phyloP scores from a whole-genome alignment of 2,797 vertebrate genomes.

The Clarias laeviceps region DNA sequence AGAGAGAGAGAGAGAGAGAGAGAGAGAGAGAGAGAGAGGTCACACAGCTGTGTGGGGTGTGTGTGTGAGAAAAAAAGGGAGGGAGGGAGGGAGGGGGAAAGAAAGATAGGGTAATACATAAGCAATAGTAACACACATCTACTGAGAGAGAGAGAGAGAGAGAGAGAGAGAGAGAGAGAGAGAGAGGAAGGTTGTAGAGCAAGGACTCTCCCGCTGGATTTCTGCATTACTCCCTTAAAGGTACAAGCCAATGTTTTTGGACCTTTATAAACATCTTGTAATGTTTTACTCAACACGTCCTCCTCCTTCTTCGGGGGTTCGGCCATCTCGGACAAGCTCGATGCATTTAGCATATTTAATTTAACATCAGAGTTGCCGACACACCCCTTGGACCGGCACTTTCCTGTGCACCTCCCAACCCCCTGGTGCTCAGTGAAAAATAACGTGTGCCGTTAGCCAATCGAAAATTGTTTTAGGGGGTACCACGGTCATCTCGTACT shows the following conservation, averaged over 20 bases:
- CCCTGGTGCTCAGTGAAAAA: no score
- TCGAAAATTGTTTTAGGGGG: no score
- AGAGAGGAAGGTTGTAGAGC: conserved; percentile 14
- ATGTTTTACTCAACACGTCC: neutral
- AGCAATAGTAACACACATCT: conserved; percentile 25
- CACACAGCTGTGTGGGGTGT: conserved; percentile 53
- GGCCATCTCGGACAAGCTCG: neutral
- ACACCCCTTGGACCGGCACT: no score
- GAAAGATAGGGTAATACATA: conserved; percentile 25
- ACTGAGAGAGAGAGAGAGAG: neutral
- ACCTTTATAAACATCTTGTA: neutral
- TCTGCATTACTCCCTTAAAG: conserved; percentile 48
- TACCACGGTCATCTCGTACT: no score
- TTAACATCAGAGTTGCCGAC: neutral
- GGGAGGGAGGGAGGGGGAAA: conserved; percentile 5
- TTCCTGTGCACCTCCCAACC: no score
- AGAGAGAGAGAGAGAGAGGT: conserved; percentile 35
- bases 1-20: conserved; percentile 31
- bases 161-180: conserved; percentile 4
- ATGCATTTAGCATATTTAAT: neutral
- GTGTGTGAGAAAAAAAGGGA: neutral
- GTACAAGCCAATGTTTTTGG: conserved; percentile 11
- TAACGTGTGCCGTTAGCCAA: no score
- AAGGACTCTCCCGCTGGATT: conserved; percentile 36
- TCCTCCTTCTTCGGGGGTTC: neutral